Conservation (phyloP, 2,113 vertebrate species). For the Gadus chalcogrammus region DNA sequence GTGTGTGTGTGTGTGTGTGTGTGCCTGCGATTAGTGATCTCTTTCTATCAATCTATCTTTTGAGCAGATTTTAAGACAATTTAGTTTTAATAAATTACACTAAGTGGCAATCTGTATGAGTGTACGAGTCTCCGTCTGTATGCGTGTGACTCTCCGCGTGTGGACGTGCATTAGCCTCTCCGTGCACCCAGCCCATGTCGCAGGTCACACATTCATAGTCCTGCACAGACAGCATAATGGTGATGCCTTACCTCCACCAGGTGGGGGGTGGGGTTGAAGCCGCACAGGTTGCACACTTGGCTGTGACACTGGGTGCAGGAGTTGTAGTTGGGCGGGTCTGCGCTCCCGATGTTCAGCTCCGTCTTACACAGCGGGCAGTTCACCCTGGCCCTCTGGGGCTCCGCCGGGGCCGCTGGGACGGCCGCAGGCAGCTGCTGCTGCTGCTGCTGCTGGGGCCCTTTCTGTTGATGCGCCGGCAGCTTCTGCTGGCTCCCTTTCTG, state of each 20-base stretch:
- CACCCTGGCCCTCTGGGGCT: conserved; percentile 77
- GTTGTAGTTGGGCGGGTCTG: conserved; percentile 87
- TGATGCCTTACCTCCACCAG: conserved; percentile 88
- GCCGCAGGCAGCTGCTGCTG: conserved; percentile 36
- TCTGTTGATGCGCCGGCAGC: conserved; percentile 53
- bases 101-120: background rate
- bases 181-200: background rate
- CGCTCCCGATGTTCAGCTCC: conserved; percentile 84
- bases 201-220: too few species aligned
- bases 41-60: background rate
- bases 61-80: background rate
- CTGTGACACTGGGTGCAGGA: conserved; percentile 89
- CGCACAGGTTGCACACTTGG: conserved; percentile 96
- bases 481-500: conserved; percentile 51
- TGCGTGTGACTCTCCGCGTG: background rate
- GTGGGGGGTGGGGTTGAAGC: conserved; percentile 96
- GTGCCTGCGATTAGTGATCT: background rate
- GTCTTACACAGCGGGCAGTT: conserved; percentile 94
- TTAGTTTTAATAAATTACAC: background rate
- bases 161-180: background rate
- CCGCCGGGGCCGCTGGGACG: conserved; percentile 47
- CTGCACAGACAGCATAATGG: too few species aligned
- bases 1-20: conserved; percentile 10
- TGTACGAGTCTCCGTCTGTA: background rate
- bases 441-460: conserved; percentile 49